Conservation (phyloP, 2,113 vertebrate genomes). For the Pomatostomus ruficeps region DNA sequence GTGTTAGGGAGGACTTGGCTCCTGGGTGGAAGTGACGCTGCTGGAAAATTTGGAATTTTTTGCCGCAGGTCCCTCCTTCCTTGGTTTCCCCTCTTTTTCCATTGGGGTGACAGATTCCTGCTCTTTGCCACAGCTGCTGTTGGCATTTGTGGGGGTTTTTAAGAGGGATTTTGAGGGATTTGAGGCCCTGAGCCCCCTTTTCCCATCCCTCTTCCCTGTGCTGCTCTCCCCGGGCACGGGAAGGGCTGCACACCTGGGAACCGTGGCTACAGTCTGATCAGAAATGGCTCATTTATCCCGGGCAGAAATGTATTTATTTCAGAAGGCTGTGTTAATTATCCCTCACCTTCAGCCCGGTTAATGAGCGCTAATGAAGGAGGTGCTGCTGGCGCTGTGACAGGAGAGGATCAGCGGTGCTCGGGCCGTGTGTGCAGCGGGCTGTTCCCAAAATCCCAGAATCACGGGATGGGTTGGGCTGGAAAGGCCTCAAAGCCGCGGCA, state of each 20-base stretch:
- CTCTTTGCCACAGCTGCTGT: not conserved
- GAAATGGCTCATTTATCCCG: not conserved
- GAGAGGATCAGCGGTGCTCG: not conserved
- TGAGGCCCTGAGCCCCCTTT: not conserved
- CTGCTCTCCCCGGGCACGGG: rapidly evolving
- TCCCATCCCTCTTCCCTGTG: not conserved
- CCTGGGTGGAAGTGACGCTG: rapidly evolving
- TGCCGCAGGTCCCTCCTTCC: not conserved
- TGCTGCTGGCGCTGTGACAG: not conserved
- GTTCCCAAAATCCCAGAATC: not conserved
- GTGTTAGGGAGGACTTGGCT: not conserved
- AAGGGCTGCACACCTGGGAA: not conserved
- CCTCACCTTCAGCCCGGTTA: not conserved
- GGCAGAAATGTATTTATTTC: not conserved
- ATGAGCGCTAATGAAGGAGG: not conserved
- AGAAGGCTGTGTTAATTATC: not conserved
- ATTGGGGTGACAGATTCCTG: not conserved
- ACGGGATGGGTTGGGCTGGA: not conserved
- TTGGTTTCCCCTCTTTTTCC: not conserved
- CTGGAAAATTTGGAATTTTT: not conserved
- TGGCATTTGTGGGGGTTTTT: not conserved
- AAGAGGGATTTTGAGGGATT: not conserved
- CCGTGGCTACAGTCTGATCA: not conserved
- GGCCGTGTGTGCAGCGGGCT: not conserved
- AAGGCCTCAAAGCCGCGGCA: too few species aligned